These are phyloP conservation scores for Sphenodon punctatus DNA, from an alignment of 2,797 vertebrate genomes.

Conservation along the genomic window DNA sequence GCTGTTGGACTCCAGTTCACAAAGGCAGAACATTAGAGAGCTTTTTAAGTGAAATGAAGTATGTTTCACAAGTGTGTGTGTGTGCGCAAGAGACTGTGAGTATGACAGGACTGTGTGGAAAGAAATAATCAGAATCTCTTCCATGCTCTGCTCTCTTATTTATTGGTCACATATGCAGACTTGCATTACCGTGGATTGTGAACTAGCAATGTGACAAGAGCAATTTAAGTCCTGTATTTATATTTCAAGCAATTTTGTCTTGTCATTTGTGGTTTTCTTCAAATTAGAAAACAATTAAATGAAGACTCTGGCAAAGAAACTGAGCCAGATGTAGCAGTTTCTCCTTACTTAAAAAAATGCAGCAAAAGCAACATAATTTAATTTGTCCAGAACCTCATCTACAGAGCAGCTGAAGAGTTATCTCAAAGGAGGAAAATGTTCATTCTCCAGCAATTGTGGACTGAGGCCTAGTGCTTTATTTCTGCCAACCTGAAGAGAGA, in stretches of 20 bases:
- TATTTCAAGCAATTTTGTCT: conserved; percentile 78
- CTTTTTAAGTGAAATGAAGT: not conserved
- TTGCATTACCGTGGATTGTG: conserved; percentile 66
- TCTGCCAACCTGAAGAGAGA: conserved; percentile 57
- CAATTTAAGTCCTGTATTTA: conserved; percentile 80
- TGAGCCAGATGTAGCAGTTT: conserved; percentile 77
- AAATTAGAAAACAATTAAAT: conserved; percentile 84
- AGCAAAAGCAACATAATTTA: conserved; percentile 78
- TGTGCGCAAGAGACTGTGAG: not conserved
- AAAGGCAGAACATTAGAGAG: not conserved
- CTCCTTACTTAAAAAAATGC: conserved; percentile 51
- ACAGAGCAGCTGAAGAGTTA: conserved; percentile 76
- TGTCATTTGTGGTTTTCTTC: conserved; percentile 82
- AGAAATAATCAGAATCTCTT: conserved; percentile 32
- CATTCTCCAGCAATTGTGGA: conserved; percentile 59
- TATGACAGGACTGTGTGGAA: not conserved
- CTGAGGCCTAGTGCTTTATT: conserved; percentile 43
- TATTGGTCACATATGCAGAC: conserved; percentile 69
- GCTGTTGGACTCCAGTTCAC: conserved; percentile 42
- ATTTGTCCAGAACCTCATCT: conserved; percentile 77
- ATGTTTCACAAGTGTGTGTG: not conserved
- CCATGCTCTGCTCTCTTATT: conserved; percentile 21
- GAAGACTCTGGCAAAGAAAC: conserved; percentile 78
- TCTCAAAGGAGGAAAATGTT: conserved; percentile 70
- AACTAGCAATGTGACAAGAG: conserved; percentile 78